phyloP scores from a whole-genome alignment of 2,888 invertebrate genomes.

The Trimorus sp. region DNA sequence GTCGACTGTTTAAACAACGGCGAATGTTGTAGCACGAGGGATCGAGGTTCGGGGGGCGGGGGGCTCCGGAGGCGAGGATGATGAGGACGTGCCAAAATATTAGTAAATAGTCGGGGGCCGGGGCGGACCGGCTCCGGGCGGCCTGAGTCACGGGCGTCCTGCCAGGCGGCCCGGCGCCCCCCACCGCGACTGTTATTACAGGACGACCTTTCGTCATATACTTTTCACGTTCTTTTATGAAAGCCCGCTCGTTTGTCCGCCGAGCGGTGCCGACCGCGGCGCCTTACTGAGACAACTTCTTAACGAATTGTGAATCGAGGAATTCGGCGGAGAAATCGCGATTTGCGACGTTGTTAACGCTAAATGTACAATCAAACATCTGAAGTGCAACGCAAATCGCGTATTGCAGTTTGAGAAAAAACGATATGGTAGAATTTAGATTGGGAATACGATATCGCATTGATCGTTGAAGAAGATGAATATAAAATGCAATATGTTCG shows the following conservation, averaged over 20 bases:
- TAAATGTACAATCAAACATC: too few species aligned
- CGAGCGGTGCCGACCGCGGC: conserved; percentile 43
- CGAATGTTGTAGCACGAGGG: too few species aligned
- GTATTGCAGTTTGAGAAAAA: neutral
- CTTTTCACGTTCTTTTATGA: conserved; percentile 26
- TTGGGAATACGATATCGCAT: too few species aligned
- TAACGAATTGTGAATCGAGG: conserved; percentile 50
- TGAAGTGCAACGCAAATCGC: conserved; percentile 10
- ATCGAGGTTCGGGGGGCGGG: too few species aligned
- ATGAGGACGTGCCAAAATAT: conserved; percentile 77
- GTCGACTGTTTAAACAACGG: too few species aligned
- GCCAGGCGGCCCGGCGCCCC: conserved; percentile 76
- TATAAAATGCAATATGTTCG: too few species aligned
- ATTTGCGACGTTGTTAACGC: too few species aligned
- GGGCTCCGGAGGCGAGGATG: conserved; percentile 48
- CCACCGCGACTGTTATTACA: conserved; percentile 73
- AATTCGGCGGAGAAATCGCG: conserved; percentile 7
- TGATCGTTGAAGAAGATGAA: too few species aligned
- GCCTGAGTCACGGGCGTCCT: conserved; percentile 73
- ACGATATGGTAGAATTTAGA: too few species aligned
- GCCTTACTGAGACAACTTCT: conserved; percentile 56
- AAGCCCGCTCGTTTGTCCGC: conserved; percentile 50
- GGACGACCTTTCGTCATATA: conserved; percentile 63
- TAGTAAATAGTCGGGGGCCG: conserved; percentile 78
- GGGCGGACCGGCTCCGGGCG: conserved; percentile 73